phyloP scores from a whole-genome alignment of 2,113 vertebrate species.

The Sapayoa aenigma region DNA sequence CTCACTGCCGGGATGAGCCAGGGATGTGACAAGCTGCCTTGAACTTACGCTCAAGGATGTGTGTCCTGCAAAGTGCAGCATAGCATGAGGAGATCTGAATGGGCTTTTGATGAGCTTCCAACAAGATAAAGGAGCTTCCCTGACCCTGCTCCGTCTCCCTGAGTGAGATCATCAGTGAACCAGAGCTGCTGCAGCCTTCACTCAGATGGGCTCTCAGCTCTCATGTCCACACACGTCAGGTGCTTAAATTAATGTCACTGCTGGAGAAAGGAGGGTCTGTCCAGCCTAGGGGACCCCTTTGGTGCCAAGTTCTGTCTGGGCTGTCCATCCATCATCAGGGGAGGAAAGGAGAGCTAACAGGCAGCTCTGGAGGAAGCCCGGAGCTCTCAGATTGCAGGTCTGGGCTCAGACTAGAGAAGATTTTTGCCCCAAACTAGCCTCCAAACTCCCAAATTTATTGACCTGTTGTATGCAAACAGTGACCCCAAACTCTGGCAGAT shows the following conservation, averaged over 20 bases:
- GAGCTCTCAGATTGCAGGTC: background rate
- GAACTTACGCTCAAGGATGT: background rate
- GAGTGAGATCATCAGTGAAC: background rate
- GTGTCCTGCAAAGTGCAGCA: background rate
- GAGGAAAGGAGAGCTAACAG: background rate
- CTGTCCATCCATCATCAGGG: background rate
- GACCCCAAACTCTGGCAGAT: background rate
- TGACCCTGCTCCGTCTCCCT: background rate
- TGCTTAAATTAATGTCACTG: background rate
- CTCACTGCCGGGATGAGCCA: background rate
- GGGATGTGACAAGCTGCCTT: background rate
- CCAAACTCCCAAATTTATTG: background rate
- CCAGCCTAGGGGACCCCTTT: background rate
- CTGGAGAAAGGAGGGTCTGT: background rate
- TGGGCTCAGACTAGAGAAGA: background rate
- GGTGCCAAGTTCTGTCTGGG: background rate
- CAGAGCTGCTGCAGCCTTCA: background rate
- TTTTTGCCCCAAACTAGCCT: background rate
- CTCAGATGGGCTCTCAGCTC: background rate
- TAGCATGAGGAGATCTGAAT: background rate
- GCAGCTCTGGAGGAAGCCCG: accelerated
- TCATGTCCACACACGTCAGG: background rate
- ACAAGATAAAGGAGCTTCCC: background rate
- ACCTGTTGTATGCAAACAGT: background rate
- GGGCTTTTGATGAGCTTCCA: background rate